Evolutionary conservation across 2,113 vertebrate genomes (phyloP).

Genomic region (Ia io): DNA sequence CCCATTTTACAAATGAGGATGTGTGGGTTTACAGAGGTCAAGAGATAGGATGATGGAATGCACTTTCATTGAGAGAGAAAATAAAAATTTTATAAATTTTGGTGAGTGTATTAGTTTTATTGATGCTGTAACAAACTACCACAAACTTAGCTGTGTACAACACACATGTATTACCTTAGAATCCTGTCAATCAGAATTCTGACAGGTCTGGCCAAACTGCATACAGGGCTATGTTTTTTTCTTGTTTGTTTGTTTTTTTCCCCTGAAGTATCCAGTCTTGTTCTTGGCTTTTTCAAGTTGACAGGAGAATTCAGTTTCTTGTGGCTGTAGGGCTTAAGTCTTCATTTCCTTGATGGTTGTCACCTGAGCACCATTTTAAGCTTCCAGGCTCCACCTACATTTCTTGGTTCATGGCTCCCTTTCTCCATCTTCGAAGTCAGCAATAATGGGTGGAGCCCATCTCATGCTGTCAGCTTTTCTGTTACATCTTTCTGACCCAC

Average conservation of each 20-base stretch:
- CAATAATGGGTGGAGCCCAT: background rate
- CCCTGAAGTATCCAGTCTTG: background rate
- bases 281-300: background rate
- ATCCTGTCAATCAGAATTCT: background rate
- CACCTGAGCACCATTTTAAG: background rate
- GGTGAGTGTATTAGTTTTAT: background rate
- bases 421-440: background rate
- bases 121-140: background rate
- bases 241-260: background rate
- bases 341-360: background rate
- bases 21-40: background rate
- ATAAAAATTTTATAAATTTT: background rate
- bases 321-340: background rate
- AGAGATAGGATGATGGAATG: background rate
- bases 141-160: background rate
- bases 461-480: background rate
- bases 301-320: background rate
- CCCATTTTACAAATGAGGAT: background rate
- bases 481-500: background rate
- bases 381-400: background rate
- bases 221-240: background rate
- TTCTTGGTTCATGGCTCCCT: background rate
- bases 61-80: background rate
- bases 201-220: background rate
- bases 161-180: background rate